phyloP scores from a whole-genome alignment of 2,888 invertebrate species.

The Sarcophaga variegata region DNA sequence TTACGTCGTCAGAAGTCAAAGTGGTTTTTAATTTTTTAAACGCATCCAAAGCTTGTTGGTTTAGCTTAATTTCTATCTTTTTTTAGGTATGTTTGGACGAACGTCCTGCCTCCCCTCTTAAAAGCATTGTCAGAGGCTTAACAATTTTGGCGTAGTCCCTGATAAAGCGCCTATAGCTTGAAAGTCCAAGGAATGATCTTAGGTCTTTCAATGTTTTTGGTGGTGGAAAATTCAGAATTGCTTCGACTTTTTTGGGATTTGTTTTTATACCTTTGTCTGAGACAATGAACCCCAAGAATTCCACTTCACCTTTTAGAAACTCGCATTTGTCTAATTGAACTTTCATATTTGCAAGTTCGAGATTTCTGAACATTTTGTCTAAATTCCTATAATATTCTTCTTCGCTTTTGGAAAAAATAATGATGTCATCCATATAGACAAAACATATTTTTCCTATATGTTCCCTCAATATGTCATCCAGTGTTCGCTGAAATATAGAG shows the following conservation, averaged over 20 bases:
- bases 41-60: slow-evolving; percentile 26
- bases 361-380: background rate
- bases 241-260: background rate
- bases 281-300: background rate
- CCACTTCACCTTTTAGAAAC: background rate
- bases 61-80: slow-evolving; percentile 26
- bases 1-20: slow-evolving; percentile 31
- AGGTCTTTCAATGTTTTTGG: background rate
- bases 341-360: slow-evolving; percentile 12
- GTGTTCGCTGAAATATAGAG: background rate
- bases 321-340: no score
- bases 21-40: slow-evolving; percentile 38
- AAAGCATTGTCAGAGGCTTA: slow-evolving; percentile 31
- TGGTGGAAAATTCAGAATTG: slow-evolving; percentile 14
- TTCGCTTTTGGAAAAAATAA: slow-evolving; percentile 33
- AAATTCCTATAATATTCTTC: slow-evolving; percentile 10
- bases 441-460: no score
- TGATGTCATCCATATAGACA: background rate
- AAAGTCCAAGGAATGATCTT: slow-evolving; percentile 8
- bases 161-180: slow-evolving; percentile 27
- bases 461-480: background rate
- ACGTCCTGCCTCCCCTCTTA: slow-evolving; percentile 24
- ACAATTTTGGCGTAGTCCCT: slow-evolving; percentile 42
- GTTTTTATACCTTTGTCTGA: background rate
- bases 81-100: slow-evolving; percentile 36